Conservation (phyloP, 1,140 invertebrate genomes). For the Ceratosolen fusciceps region DNA sequence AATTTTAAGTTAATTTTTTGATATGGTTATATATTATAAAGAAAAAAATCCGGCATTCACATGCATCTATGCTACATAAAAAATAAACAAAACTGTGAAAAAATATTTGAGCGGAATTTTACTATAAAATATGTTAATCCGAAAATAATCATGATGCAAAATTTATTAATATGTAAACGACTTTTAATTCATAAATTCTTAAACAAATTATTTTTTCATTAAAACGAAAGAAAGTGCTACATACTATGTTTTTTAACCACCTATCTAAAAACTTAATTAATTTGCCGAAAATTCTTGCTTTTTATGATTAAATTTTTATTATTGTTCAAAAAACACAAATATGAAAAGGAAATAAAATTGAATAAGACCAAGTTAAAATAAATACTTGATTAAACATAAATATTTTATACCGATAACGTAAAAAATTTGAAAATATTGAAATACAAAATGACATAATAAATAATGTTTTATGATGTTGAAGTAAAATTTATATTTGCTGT, state of each 20-base stretch:
- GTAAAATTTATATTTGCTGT: background rate
- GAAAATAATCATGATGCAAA: constrained; percentile 29
- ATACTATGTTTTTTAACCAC: constrained; percentile 45
- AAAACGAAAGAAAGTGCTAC: constrained; percentile 22
- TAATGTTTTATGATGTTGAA: constrained; percentile 44
- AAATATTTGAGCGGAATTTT: constrained; percentile 12
- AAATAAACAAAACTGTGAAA: constrained; percentile 24
- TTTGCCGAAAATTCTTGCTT: constrained; percentile 35
- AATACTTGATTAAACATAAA: constrained; percentile 55
- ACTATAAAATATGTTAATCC: constrained; percentile 37
- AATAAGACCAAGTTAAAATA: constrained; percentile 48
- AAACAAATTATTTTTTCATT: constrained; percentile 39
- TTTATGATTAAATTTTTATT: constrained; percentile 34
- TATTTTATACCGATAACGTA: constrained; percentile 59
- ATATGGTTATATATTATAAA: constrained; percentile 19
- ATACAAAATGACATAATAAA: too few species aligned
- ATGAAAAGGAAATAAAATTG: constrained; percentile 16
- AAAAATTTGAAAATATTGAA: constrained; percentile 56
- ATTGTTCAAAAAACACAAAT: constrained; percentile 31
- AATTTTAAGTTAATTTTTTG: constrained; percentile 29
- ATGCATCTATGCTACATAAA: background rate
- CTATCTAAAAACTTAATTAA: constrained; percentile 46
- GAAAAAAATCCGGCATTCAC: background rate
- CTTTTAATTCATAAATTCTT: constrained; percentile 17
- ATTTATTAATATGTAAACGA: constrained; percentile 29